Evolutionary conservation across 1,140 invertebrate species (phyloP).

Genomic region (Anastatus disparis): DNA sequence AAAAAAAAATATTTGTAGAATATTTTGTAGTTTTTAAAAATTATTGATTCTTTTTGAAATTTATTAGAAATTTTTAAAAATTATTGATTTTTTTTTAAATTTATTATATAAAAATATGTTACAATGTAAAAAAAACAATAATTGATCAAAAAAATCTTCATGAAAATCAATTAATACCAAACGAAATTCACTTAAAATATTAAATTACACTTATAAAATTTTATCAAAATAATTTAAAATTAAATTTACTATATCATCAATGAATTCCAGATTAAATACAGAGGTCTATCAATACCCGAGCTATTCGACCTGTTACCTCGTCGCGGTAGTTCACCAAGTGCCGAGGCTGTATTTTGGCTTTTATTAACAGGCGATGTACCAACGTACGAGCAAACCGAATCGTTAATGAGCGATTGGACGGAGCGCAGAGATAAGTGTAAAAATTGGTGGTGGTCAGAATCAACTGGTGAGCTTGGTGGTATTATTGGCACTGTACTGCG

Average conservation of each 20-base stretch:
- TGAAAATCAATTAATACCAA: too few relatives aligned
- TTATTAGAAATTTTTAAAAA: too few relatives aligned
- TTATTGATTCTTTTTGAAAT: too few relatives aligned
- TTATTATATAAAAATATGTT: too few relatives aligned
- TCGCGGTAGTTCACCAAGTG: constrained; percentile 50
- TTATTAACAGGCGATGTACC: constrained; percentile 56
- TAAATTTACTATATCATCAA: background rate
- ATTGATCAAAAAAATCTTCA: background rate
- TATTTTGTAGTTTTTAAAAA: too few relatives aligned
- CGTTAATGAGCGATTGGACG: constrained; percentile 52
- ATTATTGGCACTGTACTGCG: constrained; percentile 45
- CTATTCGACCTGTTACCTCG: constrained; percentile 50
- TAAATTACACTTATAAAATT: too few relatives aligned
- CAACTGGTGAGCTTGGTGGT: constrained; percentile 46
- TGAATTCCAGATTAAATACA: constrained; percentile 47
- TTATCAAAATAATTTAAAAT: too few relatives aligned
- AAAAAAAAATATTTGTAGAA: too few relatives aligned
- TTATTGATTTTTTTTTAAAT: too few relatives aligned
- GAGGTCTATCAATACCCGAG: constrained; percentile 54
- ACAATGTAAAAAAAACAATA: too few relatives aligned
- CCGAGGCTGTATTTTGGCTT: constrained; percentile 57
- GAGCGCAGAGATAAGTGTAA: constrained; percentile 46
- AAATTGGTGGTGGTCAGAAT: constrained; percentile 51
- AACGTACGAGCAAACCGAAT: constrained; percentile 52
- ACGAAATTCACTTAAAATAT: too few relatives aligned